Base-by-base conservation (phyloP, 2,888 invertebrate species). In the Congeria kusceri region DNA sequence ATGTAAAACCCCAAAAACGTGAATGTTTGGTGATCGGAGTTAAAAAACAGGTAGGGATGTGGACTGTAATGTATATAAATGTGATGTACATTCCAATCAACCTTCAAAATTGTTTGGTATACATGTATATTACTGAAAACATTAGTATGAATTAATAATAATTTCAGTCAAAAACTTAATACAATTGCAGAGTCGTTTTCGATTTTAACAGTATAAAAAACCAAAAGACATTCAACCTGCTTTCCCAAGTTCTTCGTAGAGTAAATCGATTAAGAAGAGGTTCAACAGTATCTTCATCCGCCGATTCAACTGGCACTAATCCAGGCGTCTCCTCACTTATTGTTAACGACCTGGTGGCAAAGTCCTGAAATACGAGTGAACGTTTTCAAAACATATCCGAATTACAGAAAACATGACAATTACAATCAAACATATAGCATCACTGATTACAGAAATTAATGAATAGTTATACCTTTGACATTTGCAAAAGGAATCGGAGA, bases 21-120 rank as follows among this genome's bases (percentile, higher is more conserved):
- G 81, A 92, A 87, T 11, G 91, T 84, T 47, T 87, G 72, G 3
- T 82, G 76, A 63, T 90, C 91, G 28, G 88, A 81, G 80, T 92
- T 92, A 86, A 92, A 92, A 79, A 92, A 91, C 28, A 92, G 82
- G 84, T 91, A 92, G 4, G 92, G 92, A 81, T 92, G 92, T 3
- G 92, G 91, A 68, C 91, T 92, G 87, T 44, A 82, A 85, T 58
- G 47, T 1, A 57, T 11, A 32, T 1, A 39, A 15, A 11, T 39
- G 9, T 9, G 39, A 39, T 15, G 15, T 39, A 15, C 39, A 39
- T 39, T 39, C 39, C 39, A 39, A 13, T 13, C 15, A 39, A 39
- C 15, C n/a, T n/a, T n/a, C n/a, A n/a, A n/a, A n/a, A n/a, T n/a
- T n/a, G n/a, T n/a, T n/a, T n/a, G n/a, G n/a, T n/a, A n/a, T n/a